Evolutionary conservation across 1,140 invertebrate species (phyloP).

Genomic region (Heliconius himera): DNA sequence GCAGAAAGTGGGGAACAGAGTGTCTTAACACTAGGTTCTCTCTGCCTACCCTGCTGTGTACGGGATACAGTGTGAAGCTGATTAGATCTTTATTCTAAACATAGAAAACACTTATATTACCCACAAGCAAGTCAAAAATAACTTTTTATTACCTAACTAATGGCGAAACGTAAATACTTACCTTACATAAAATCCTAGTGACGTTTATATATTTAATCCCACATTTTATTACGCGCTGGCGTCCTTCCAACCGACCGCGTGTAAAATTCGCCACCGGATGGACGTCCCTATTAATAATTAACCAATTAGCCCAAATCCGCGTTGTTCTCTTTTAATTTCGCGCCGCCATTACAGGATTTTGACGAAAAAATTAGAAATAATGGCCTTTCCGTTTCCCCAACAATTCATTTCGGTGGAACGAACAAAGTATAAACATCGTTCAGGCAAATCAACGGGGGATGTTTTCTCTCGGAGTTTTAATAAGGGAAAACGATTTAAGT

Average conservation of each 20-base stretch:
- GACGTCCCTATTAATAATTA: slow-evolving; percentile 67
- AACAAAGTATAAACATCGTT: slow-evolving; percentile 50
- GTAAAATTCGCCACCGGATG: slow-evolving; percentile 56
- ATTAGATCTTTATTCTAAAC: too few species aligned
- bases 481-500: slow-evolving; percentile 52
- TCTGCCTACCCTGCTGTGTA: too few species aligned
- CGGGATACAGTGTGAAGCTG: too few species aligned
- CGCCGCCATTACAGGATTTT: slow-evolving; percentile 54
- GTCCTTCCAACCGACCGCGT: slow-evolving; percentile 56
- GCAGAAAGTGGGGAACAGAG: too few species aligned
- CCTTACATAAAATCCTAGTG: slow-evolving; percentile 20
- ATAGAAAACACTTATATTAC: too few species aligned
- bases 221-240: slow-evolving; percentile 65
- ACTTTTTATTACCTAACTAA: slow-evolving; percentile 3
- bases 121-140: background rate
- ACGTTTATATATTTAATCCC: slow-evolving; percentile 33
- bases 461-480: slow-evolving; percentile 52
- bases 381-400: slow-evolving; percentile 51
- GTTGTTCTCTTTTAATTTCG: slow-evolving; percentile 69
- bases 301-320: slow-evolving; percentile 70
- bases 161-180: slow-evolving; percentile 10
- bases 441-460: slow-evolving; percentile 50
- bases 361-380: slow-evolving; percentile 50
- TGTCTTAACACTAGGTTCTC: too few species aligned
- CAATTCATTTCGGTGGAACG: slow-evolving; percentile 49